Conservation (phyloP, 2,888 invertebrate species). For the Disparrhopalites patrizii region DNA sequence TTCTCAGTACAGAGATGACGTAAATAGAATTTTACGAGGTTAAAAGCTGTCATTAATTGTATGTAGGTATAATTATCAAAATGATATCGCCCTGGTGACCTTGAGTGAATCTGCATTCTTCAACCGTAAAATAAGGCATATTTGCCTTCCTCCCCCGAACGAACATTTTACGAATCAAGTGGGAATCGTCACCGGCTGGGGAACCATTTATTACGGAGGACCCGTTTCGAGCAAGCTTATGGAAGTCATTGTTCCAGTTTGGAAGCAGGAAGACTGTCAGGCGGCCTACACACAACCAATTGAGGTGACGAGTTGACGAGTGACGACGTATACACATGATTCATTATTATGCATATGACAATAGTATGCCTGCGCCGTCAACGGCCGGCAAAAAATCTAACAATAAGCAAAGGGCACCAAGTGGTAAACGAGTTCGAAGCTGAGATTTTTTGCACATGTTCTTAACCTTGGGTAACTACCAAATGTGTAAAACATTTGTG, state of each 20-base stretch:
- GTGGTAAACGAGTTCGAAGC: too few species aligned
- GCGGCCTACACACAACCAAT: slow-evolving; percentile 63
- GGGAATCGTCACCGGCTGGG: slow-evolving; percentile 63
- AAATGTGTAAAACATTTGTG: too few species aligned
- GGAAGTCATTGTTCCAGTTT: slow-evolving; percentile 74
- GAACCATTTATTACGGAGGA: slow-evolving; percentile 59
- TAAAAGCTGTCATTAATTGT: background rate
- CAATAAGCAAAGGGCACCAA: too few species aligned
- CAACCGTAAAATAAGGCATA: slow-evolving; percentile 68
- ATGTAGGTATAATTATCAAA: slow-evolving; percentile 59
- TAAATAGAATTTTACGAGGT: too few species aligned
- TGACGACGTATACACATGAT: background rate
- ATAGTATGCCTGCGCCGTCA: too few species aligned
- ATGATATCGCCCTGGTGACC: slow-evolving; percentile 70
- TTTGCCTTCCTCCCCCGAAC: slow-evolving; percentile 68
- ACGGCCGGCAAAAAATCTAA: too few species aligned
- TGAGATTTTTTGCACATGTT: too few species aligned
- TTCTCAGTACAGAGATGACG: too few species aligned
- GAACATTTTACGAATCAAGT: slow-evolving; percentile 58
- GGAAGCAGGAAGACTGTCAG: slow-evolving; percentile 65
- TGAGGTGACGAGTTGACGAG: slow-evolving; percentile 28
- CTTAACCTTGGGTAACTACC: too few species aligned
- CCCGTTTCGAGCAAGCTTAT: slow-evolving; percentile 64
- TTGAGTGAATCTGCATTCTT: slow-evolving; percentile 44
- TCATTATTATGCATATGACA: too few species aligned